Evolutionary conservation across 1,140 invertebrate genomes (phyloP), one percentile per base, ranked within the genome.

Genomic region (Drosophila ambigua): DNA sequence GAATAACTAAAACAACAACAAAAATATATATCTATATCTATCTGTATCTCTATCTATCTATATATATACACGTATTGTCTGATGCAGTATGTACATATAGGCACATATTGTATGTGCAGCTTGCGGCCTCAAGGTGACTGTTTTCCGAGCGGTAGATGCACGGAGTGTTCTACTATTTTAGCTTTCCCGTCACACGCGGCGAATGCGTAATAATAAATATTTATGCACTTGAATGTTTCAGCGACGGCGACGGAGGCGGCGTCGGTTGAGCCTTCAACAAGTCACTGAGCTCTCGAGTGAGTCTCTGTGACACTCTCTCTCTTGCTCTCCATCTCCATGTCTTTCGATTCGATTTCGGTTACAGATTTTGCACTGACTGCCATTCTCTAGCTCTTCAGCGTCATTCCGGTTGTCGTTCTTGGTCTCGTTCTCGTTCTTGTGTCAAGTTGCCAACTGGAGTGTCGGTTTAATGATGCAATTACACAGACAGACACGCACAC

Each of bases 181-280:
- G 72, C 72, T 75, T 75, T 66, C 72, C 61, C 71, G 53, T 66
- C 53, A 87, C 74, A 87, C 79, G 78, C 63, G 53, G 78, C 82
- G 82, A 82, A 87, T 87, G 82, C 71, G 78, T 87, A 71, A 87
- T 87, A 85, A 87, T 88, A 87, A 88, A 87, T 87, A 87, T 87
- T 85, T 82, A 75, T 87, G 74, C 68, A 67, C 69, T 77, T 79
- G 65, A 75, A 69, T 71, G 67, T 58, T 71, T 71, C 4, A 52
- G 64, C 64, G 45, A 69, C 31, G 8, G 7, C 8, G 31, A 2
- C 2, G 28, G 8, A 8, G 31, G 11, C 11, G 11, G 35, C 11
- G 35, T 11, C 35, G 35, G 11, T 4, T 11, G 11, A 69, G 67
- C 67, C 65, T 71, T 71, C 67, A 71, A 26, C 52, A 43, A 71